Evolutionary conservation across 2,888 invertebrate species (phyloP).

Genomic region (Aphidoletes aphidimyza): DNA sequence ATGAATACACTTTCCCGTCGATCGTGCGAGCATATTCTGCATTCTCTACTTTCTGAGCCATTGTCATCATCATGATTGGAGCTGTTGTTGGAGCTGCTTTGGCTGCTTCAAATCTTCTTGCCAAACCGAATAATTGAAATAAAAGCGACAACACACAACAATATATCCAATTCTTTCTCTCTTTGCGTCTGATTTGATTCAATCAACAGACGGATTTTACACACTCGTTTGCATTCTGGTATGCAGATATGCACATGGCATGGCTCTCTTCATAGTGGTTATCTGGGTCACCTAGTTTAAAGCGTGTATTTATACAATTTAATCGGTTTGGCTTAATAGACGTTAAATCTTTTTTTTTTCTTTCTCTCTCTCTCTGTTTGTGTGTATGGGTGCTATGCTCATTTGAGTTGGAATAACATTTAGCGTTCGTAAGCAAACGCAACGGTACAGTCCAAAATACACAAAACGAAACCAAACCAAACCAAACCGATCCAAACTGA

Average conservation of each 20-base stretch:
- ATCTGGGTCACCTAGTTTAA: constrained; percentile 41
- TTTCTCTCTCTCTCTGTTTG: no score
- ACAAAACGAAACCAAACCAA: neutral
- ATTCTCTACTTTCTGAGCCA: neutral
- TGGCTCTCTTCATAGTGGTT: neutral
- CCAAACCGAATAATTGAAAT: neutral
- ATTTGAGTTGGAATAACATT: neutral
- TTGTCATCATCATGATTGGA: neutral
- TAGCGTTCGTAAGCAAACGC: no score
- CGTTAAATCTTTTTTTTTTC: neutral
- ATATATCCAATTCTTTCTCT: neutral
- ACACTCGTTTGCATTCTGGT: neutral
- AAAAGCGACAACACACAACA: neutral
- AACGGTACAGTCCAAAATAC: neutral
- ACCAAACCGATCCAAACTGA: no score
- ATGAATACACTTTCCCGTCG: neutral
- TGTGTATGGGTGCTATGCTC: neutral
- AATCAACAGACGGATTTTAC: neutral
- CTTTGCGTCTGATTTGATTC: no score
- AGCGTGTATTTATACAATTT: constrained; percentile 20
- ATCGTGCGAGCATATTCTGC: neutral
- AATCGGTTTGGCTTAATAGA: constrained; percentile 7
- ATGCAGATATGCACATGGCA: neutral
- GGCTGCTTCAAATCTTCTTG: neutral
- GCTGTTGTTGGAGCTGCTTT: neutral